Conservation (phyloP, 2,888 invertebrate genomes). For the Agriopis leucophaearia region DNA sequence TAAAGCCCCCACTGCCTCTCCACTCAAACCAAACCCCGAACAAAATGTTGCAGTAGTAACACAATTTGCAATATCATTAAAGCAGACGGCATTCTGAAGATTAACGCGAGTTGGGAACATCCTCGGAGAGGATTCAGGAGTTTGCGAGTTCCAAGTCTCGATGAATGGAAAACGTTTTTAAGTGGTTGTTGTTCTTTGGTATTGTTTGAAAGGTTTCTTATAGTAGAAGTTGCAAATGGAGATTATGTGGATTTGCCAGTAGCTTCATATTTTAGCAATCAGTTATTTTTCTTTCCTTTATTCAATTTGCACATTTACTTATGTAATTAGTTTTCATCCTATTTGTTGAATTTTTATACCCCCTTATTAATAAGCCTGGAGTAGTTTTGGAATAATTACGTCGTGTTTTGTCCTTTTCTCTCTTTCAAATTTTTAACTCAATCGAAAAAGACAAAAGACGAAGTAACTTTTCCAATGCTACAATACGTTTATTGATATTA, state of each 20-base stretch:
- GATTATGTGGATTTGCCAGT: conserved; percentile 16
- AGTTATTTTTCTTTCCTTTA: neutral
- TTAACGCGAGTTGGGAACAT: conserved; percentile 62
- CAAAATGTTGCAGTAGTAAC: conserved; percentile 58
- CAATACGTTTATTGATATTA: no score
- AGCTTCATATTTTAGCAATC: conserved; percentile 1
- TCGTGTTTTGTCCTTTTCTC: no score
- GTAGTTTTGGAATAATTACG: no score
- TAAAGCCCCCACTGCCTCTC: conserved; percentile 3
- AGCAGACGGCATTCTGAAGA: conserved; percentile 58
- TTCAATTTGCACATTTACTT: neutral
- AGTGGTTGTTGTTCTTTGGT: conserved; percentile 38
- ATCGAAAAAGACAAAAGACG: no score
- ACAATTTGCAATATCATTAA: conserved; percentile 76
- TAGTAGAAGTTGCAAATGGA: conserved; percentile 13
- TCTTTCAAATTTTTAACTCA: no score
- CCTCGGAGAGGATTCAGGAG: conserved; percentile 34
- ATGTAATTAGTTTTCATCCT: no score
- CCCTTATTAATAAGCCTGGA: no score
- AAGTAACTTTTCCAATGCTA: no score
- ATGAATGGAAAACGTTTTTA: conserved; percentile 39
- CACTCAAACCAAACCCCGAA: conserved; percentile 21
- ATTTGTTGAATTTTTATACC: no score
- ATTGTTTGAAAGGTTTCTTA: conserved; percentile 34
- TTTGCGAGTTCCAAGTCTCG: conserved; percentile 27